Percentiles rank a stretch among this genome's conserved stretches.
These are phyloP conservation scores for Nasonovia ribisnigri DNA, from an alignment of 2,888 invertebrate species.

Conservation along the genomic window DNA sequence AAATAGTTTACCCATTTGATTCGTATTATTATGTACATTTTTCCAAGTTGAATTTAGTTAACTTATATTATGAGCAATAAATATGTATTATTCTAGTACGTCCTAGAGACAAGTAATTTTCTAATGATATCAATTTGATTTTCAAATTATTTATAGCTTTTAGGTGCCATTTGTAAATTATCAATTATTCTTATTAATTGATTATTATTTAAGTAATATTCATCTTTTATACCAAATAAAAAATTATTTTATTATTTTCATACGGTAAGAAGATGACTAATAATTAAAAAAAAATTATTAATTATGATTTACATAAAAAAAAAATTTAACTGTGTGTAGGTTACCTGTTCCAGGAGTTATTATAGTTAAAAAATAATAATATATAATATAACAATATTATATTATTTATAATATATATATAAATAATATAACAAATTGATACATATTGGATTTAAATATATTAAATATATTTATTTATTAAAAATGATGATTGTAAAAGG, in stretches of 20 bases:
- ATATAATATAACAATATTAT: too few species aligned
- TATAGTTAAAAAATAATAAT: too few species aligned
- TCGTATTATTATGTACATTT: background rate
- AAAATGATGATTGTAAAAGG: too few species aligned
- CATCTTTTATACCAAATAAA: background rate
- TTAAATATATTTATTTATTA: too few species aligned
- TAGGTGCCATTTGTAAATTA: background rate
- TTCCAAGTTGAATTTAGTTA: background rate
- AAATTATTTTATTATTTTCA: background rate
- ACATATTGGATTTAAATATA: background rate
- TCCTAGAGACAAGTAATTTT: background rate
- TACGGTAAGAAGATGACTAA: background rate
- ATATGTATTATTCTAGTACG: background rate
- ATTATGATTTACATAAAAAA: background rate
- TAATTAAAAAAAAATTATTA: background rate
- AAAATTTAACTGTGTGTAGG: background rate
- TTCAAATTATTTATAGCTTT: background rate
- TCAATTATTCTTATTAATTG: background rate
- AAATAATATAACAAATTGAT: background rate
- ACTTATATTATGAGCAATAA: background rate
- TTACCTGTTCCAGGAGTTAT: background rate
- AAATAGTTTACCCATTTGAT: background rate
- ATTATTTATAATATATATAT: too few species aligned
- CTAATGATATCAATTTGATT: background rate
- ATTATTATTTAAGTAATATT: background rate